phyloP scores from a whole-genome alignment of 2,113 vertebrate species.

The Menidia beryllina region DNA sequence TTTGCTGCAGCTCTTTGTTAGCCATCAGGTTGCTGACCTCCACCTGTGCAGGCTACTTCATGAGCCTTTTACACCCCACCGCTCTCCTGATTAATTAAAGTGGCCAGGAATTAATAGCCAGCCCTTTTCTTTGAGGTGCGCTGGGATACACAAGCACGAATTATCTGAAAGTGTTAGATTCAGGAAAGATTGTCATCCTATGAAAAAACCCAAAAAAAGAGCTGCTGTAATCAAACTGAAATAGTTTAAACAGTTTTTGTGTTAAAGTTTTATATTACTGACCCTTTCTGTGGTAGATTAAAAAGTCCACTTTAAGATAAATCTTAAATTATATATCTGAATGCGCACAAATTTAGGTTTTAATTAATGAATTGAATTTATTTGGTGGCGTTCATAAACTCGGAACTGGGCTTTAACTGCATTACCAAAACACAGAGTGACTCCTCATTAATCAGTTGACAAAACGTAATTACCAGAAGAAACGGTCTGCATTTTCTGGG shows the following conservation, averaged over 20 bases:
- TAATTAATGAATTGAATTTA: not conserved
- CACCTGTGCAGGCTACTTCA: constrained; percentile 14
- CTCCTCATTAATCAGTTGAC: constrained; percentile 57
- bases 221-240: not conserved
- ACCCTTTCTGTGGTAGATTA: not conserved
- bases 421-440: constrained; percentile 11
- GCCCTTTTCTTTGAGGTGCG: constrained; percentile 3
- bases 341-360: too few relatives aligned
- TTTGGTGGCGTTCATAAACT: not conserved
- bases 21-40: constrained; percentile 35
- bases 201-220: not conserved
- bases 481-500: constrained; percentile 45
- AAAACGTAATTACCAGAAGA: constrained; percentile 45
- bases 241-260: not conserved
- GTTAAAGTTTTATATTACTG: not conserved
- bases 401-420: constrained; percentile 19
- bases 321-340: too few relatives aligned
- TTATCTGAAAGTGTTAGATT: not conserved
- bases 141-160: not conserved
- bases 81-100: constrained; percentile 40
- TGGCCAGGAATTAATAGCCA: constrained; percentile 24
- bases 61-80: constrained; percentile 26
- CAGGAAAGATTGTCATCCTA: not conserved
- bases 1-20: constrained; percentile 51
- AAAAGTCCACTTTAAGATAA: not conserved